phyloP scores from a whole-genome alignment of 2,888 invertebrate genomes.

The Megaustenia siamemsis region DNA sequence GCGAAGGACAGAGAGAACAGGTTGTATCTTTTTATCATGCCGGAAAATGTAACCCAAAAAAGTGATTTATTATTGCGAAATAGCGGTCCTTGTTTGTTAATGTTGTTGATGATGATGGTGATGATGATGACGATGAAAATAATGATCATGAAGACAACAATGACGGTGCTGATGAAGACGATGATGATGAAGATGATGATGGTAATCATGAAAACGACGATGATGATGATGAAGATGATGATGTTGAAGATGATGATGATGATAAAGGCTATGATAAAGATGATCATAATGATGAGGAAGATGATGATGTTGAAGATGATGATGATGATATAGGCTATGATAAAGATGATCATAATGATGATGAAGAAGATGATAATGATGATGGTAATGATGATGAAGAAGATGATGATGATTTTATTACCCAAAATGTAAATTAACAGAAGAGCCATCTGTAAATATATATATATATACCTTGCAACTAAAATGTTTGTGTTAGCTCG shows the following conservation, averaged over 20 bases:
- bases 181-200: not conserved
- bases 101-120: no score
- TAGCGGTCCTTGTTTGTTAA: no score
- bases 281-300: conserved; percentile 10
- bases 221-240: not conserved
- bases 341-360: not conserved
- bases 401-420: no score
- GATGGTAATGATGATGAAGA: not conserved
- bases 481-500: no score
- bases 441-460: no score
- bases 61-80: no score
- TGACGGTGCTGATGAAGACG: not conserved
- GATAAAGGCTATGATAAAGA: not conserved
- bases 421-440: no score
- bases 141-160: not conserved
- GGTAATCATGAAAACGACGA: not conserved
- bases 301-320: not conserved
- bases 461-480: no score
- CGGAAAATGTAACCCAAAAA: no score
- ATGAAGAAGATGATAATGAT: not conserved
- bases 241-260: conserved; percentile 6
- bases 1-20: no score
- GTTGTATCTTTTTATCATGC: no score
- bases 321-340: not conserved
- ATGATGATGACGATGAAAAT: no score